A percentile compares a stretch with the other conserved stretches of the same genome.
Conservation (phyloP, 2,888 invertebrate species). For the Chrysomela aeneicollis region DNA sequence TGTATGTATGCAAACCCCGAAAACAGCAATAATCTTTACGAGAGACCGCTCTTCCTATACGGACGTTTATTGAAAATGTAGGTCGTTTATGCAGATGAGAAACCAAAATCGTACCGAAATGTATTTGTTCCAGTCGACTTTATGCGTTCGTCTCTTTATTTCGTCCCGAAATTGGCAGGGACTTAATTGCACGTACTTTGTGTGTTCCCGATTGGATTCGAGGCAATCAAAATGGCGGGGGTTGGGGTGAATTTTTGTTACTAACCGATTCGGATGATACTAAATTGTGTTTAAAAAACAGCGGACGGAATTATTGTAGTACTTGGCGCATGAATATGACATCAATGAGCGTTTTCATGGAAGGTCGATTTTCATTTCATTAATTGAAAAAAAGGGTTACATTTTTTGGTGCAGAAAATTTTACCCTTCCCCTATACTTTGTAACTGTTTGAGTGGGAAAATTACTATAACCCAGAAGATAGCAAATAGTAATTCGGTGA, state of each 20-base stretch:
- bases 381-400: no score
- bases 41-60: conserved; percentile 45
- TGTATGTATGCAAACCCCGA: conserved; percentile 53
- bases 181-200: conserved; percentile 31
- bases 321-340: no score
- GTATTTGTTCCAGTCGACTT: conserved; percentile 43
- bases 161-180: conserved; percentile 36
- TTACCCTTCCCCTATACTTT: no score
- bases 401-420: no score
- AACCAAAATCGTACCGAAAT: conserved; percentile 45
- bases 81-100: conserved; percentile 53
- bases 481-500: no score
- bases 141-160: conserved; percentile 36
- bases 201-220: conserved; percentile 13
- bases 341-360: no score
- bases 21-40: conserved; percentile 55
- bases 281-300: no score
- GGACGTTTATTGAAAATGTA: conserved; percentile 53
- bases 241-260: background rate
- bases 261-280: no score
- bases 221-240: background rate
- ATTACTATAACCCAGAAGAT: no score
- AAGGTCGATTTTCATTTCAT: no score
- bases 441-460: no score
- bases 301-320: no score